Evolutionary conservation across 2,113 vertebrate species (phyloP), one percentile per base, ranked within the genome.

Genomic region (Malaclemys terrapin): DNA sequence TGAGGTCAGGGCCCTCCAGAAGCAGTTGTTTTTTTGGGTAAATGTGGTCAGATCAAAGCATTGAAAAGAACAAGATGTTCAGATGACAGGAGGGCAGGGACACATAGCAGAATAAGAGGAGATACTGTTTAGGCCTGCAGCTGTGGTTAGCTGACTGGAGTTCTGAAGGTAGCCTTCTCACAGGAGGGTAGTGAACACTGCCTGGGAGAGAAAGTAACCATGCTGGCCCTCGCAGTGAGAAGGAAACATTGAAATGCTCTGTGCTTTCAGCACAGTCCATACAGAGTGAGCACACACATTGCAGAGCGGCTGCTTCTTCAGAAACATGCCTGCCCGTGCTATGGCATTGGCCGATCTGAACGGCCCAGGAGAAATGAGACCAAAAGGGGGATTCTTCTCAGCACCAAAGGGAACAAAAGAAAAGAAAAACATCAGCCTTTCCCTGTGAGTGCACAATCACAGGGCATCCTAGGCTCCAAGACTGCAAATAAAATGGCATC

Each of bases 401-500:
- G 78, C 10, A 4, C 0, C 0, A 22, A 45, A 75, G 12, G 79
- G n/a, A 57, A 24, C 72, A 45, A 52, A 50, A 1, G 11, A 17
- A 80, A 42, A 0, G n/a, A 27, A 72, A 80, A 3, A 9, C 65
- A 53, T 72, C 72, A 45, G 11, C 49, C 52, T 53, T 35, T 12
- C n/a, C 1, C 17, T 75, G 52, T 69, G 42, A 87, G 69, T 1
- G 11, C 75, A 83, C 17, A 47, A 53, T 8, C 56, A 25, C 10
- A 24, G 35, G 76, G 75, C 79, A 59, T 50, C 54, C 38, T 11
- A 4, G 14, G 76, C 54, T 31, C 27, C 3, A 27, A 16, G 59
- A 89, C 45, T 0, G 0, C 1, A 57, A 65, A 76, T 31, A 80
- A 47, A 56, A n/a, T 1, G 82, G 16, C 35, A 0, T 13, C 42